These are phyloP conservation scores for Battus philenor DNA, from an alignment of 1,140 invertebrate species.

Conservation along the genomic window DNA sequence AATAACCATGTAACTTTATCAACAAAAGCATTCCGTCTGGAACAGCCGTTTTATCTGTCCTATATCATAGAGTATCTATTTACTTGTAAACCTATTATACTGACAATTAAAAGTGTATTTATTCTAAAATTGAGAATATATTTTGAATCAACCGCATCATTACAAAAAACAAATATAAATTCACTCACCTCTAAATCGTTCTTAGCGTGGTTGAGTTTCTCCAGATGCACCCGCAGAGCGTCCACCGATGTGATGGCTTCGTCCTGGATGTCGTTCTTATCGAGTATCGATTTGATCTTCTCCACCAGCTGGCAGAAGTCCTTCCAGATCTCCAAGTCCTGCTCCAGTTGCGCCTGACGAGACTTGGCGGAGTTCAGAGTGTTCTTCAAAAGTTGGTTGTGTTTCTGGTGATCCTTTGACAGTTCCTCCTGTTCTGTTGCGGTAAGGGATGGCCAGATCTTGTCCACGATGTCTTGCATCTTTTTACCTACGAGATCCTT, in stretches of 20 bases:
- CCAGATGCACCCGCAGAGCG: constrained; percentile 86
- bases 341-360: constrained; percentile 83
- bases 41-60: too few relatives aligned
- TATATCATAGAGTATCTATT: too few relatives aligned
- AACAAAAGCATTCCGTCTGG: too few relatives aligned
- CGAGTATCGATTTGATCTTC: constrained; percentile 84
- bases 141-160: too few relatives aligned
- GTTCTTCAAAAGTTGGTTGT: constrained; percentile 87
- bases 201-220: constrained; percentile 86
- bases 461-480: constrained; percentile 89
- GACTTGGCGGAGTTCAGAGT: constrained; percentile 88
- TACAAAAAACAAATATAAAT: constrained; percentile 3
- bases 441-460: constrained; percentile 90
- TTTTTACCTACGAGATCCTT: constrained; percentile 87
- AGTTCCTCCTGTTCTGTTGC: constrained; percentile 88
- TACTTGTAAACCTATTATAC: too few relatives aligned
- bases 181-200: constrained; percentile 86
- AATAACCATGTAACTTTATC: too few relatives aligned
- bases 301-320: constrained; percentile 86
- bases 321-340: constrained; percentile 86
- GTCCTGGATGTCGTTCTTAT: constrained; percentile 83
- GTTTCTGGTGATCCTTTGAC: constrained; percentile 85
- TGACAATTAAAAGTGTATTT: too few relatives aligned
- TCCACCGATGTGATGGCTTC: constrained; percentile 86
- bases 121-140: too few relatives aligned